Base-by-base conservation (phyloP, 2,797 vertebrate genomes). In the Lepilemur septentrionalis region DNA sequence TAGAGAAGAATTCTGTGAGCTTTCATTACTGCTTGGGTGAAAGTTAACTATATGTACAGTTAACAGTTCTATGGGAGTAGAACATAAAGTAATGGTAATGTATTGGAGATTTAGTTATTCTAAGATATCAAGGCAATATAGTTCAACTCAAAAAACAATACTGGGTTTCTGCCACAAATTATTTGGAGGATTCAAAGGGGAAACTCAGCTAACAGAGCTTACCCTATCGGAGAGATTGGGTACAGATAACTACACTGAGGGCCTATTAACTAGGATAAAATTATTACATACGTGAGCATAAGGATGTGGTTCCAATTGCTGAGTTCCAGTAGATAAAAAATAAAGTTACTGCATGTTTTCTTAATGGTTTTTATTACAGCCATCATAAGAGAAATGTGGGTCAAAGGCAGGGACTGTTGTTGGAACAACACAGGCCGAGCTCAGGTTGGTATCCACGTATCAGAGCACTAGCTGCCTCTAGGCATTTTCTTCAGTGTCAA, bases 101-200 rank as follows among this genome's bases (percentile, higher is more conserved):
- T 50, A 70, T 7, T 38, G 3, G 50, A 18, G 41, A 88, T 88
- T 95, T 85, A 63, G 38, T 75, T 93, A 80, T 73, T 89, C 38
- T 88, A 92, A 95, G 84, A 59, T 41, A 65, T 10, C 5, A 43
- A 92, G 32, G 57, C 10, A 61, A 70, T 65, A 87, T 7, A 65
- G 6, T 67, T 96, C 57, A 90, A 78, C 18, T 75, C 11, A 78
- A 75, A 96, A 91, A 91, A 63, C 23, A 48, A 69, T 50, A 89
- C 0, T 46, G 55, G 86, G 13, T 79, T 94, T 94, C 85, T 96
- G 61, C 25, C 78, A 94, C 7, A 81, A 82, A 92, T 94, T 94
- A 94, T 85, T 83, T 90, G 46, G 46, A 65, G 52, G 59, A 81
- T 28, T 78, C 80, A 85, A 83, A 93, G 59, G 22, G 15, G 28